These are phyloP conservation scores for Drosophila nigromelanica DNA, from an alignment of 1,140 invertebrate genomes.

Conservation along the genomic window DNA sequence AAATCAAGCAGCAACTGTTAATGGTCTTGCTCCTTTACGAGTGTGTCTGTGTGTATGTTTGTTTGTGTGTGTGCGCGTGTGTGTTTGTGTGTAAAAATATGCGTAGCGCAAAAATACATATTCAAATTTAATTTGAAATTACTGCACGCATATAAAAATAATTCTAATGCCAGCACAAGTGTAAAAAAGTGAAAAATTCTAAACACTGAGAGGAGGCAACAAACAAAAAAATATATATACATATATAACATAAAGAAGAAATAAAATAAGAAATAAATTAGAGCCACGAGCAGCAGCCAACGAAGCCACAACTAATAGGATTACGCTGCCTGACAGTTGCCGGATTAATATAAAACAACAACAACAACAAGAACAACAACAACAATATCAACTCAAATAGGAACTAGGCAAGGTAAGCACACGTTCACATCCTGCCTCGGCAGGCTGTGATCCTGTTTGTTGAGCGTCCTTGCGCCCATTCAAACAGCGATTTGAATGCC, in stretches of 20 bases:
- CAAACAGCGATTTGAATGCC: slow-evolving; percentile 25
- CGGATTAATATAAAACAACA: slow-evolving; percentile 40
- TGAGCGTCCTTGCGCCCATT: slow-evolving; percentile 10
- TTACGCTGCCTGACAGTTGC: slow-evolving; percentile 45
- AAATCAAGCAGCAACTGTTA: slow-evolving; percentile 58
- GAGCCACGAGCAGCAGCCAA: slow-evolving; percentile 16
- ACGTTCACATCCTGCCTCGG: background rate
- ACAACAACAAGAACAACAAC: background rate
- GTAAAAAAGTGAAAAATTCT: slow-evolving; percentile 52
- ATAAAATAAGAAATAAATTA: background rate
- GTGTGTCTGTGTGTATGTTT: slow-evolving; percentile 40
- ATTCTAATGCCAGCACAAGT: slow-evolving; percentile 61
- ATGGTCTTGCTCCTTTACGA: slow-evolving; percentile 13
- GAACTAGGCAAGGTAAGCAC: slow-evolving; percentile 20
- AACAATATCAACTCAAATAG: slow-evolving; percentile 30
- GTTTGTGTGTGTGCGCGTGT: slow-evolving; percentile 27
- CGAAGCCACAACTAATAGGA: slow-evolving; percentile 43
- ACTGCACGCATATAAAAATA: slow-evolving; percentile 80
- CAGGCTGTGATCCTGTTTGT: background rate
- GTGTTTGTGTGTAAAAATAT: slow-evolving; percentile 60
- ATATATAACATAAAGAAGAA: slow-evolving; percentile 6
- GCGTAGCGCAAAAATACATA: slow-evolving; percentile 63
- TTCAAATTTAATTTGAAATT: slow-evolving; percentile 75
- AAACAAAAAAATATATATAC: background rate
- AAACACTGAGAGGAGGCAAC: slow-evolving; percentile 30